Conservation (phyloP, 2,113 vertebrate species). For the Rhea americana region DNA sequence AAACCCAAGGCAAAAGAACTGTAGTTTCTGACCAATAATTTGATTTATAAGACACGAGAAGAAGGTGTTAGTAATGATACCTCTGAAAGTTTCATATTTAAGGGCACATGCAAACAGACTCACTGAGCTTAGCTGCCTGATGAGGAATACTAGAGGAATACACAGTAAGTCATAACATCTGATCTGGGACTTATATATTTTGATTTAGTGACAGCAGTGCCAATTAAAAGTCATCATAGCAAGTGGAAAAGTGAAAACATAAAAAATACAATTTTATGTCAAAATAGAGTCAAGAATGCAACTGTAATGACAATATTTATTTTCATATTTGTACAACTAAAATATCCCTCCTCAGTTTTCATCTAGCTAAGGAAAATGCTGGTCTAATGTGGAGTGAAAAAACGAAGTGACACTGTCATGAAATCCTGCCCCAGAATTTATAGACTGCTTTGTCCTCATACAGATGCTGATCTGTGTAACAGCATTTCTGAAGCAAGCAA, state of each 20-base stretch:
- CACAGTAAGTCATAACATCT: not conserved
- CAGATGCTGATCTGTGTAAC: not conserved
- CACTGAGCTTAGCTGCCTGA: not conserved
- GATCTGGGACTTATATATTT: not conserved
- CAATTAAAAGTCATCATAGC: not conserved
- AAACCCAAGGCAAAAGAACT: not conserved
- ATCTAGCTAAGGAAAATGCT: not conserved
- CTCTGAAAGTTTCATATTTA: not conserved
- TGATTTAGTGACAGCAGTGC: not conserved
- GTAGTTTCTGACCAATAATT: not conserved
- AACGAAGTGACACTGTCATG: not conserved
- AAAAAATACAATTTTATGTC: not conserved
- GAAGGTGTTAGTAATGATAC: not conserved
- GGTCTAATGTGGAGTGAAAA: not conserved
- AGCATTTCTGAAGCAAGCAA: not conserved
- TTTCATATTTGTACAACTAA: not conserved
- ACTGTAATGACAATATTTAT: not conserved
- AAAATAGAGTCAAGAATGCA: not conserved
- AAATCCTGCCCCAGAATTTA: not conserved
- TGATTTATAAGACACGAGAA: not conserved
- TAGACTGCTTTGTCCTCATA: not conserved
- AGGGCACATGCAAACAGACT: not conserved
- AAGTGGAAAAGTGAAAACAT: not conserved
- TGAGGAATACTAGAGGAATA: not conserved
- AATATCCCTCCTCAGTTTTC: not conserved